phyloP scores from a whole-genome alignment of 1,140 invertebrate species.

The Gonatopus flavifemur region DNA sequence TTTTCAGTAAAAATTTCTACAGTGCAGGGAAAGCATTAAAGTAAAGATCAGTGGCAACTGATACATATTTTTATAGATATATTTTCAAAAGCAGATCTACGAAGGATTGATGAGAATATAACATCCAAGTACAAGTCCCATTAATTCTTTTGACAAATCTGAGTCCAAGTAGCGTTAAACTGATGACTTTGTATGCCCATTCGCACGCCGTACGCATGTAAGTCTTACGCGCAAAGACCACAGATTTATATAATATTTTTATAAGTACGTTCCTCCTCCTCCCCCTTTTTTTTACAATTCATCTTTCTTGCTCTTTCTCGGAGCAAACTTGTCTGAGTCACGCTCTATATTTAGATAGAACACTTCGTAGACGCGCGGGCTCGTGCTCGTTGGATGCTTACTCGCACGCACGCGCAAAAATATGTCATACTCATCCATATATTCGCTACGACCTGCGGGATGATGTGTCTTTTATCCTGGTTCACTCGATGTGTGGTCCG shows the following conservation, averaged over 20 bases:
- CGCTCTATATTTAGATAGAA: constrained; percentile 51
- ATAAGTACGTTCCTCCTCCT: constrained; percentile 3
- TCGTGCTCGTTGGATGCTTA: constrained; percentile 13
- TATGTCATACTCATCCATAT: constrained; percentile 42
- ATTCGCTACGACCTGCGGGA: constrained; percentile 17
- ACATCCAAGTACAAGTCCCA: too few relatives aligned
- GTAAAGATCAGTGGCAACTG: too few relatives aligned
- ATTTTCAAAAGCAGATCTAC: too few relatives aligned
- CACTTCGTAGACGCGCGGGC: constrained; percentile 30
- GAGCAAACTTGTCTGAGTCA: constrained; percentile 43
- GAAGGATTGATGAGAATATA: too few relatives aligned
- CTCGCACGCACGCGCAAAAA: constrained; percentile 41
- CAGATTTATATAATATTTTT: constrained; percentile 8
- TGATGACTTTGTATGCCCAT: too few relatives aligned
- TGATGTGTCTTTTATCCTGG: constrained; percentile 30
- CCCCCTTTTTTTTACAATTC: constrained; percentile 1
- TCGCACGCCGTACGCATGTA: too few relatives aligned
- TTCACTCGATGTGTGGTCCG: constrained; percentile 32
- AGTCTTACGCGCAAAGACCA: constrained; percentile 1
- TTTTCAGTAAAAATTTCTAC: too few relatives aligned
- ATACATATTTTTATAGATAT: too few relatives aligned
- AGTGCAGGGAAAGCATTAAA: too few relatives aligned
- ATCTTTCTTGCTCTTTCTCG: constrained; percentile 23
- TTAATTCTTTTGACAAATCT: too few relatives aligned
- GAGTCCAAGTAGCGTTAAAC: too few relatives aligned